Evolutionary conservation across 2,797 vertebrate species (phyloP), one percentile per base, ranked within the genome.

Genomic region (Varecia variegata): DNA sequence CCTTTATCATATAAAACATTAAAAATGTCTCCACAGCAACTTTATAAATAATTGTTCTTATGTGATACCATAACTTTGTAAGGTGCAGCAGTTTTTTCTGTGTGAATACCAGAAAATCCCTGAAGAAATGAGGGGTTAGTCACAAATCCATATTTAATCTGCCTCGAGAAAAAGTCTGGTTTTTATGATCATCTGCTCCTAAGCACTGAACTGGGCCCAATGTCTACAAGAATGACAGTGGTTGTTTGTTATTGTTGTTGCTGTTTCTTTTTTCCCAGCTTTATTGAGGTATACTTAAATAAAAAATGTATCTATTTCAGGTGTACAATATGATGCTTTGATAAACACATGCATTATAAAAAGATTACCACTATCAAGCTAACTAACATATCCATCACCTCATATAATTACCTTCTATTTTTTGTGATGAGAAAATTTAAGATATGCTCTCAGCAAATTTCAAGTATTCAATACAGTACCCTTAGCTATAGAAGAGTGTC

Each of bases 81-180:
- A 92, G 81, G 62, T 3, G 60, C 2, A 80, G 52, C 32, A 80
- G 20, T 38, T 84, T 67, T 79, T 83, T 68, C 11, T 68, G 43
- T 50, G 73, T 58, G 12, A 71, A 95, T 45, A 67, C 27, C 52
- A 93, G 67, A 79, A 95, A 96, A 88, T 35, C 17, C 71, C 52
- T 43, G 25, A 88, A 90, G 90, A 94, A 58, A 38, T 94, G 12
- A 94, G 52, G 21, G 25, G 58, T 97, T 95, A 87, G 58, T 65
- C 73, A 65, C 58, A 92, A 96, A 95, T 71, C 35, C 58, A 94
- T 67, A 84, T 81, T 88, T 97, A 94, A 92, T 77, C 85, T 85
- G 50, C 65, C 58, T 93, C 80, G 15, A 93, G 56, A 80, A 93
- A 94, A 94, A 84, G 77, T 58, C 65, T 81, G n/a, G 70, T 90